Conservation (phyloP, 2,888 invertebrate species). For the Andrena praecox region DNA sequence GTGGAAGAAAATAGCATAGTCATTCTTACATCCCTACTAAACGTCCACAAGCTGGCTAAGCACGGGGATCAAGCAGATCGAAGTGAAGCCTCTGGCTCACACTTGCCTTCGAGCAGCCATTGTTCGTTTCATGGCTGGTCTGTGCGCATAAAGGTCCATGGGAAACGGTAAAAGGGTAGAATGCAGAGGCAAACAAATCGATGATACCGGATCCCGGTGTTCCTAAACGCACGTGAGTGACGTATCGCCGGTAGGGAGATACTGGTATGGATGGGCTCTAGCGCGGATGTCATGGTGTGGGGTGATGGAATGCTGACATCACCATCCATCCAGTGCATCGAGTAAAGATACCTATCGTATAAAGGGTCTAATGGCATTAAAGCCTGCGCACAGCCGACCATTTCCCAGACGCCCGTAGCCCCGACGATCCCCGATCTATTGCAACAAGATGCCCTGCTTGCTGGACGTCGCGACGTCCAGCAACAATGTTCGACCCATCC, state of each 20-base stretch:
- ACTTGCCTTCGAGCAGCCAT: not conserved
- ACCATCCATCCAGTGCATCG: slow-evolving; percentile 73
- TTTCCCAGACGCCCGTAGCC: slow-evolving; percentile 42
- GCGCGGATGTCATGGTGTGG: slow-evolving; percentile 50
- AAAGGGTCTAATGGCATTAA: slow-evolving; percentile 74
- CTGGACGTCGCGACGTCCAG: slow-evolving; percentile 3
- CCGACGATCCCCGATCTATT: slow-evolving; percentile 18
- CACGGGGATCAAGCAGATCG: not conserved
- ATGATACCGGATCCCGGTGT: slow-evolving; percentile 36
- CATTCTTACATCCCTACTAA: not conserved
- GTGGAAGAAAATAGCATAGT: no score
- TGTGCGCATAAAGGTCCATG: slow-evolving; percentile 2
- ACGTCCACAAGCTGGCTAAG: not conserved
- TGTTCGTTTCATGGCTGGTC: not conserved
- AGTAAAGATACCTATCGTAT: slow-evolving; percentile 71
- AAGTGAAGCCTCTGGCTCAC: not conserved
- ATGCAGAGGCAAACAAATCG: slow-evolving; percentile 27
- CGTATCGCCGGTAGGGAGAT: slow-evolving; percentile 37
- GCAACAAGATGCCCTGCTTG: slow-evolving; percentile 43
- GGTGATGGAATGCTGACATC: slow-evolving; percentile 75
- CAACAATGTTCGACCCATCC: slow-evolving; percentile 8
- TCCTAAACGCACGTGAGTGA: slow-evolving; percentile 35
- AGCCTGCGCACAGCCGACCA: slow-evolving; percentile 63
- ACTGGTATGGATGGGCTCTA: slow-evolving; percentile 40
- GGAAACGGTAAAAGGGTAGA: slow-evolving; percentile 19